These are phyloP conservation scores for Danio rerio DNA, from an alignment of 2,113 vertebrate species.

Conservation along the genomic window DNA sequence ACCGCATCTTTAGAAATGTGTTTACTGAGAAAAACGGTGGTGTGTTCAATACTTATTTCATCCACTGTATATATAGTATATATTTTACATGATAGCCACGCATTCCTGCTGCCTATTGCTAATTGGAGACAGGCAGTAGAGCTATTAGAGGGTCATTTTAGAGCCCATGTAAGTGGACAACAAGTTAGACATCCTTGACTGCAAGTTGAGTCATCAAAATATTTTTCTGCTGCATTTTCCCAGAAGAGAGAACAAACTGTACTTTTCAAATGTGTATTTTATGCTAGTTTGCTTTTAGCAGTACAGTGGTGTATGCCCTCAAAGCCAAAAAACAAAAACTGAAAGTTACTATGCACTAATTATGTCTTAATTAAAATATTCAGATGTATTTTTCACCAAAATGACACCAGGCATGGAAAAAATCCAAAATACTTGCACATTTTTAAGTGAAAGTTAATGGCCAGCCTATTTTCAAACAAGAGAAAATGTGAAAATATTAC, in stretches of 20 bases:
- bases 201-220: not conserved
- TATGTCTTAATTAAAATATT: not conserved
- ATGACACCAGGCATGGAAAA: no score
- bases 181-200: not conserved
- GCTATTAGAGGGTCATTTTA: not conserved
- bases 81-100: no score
- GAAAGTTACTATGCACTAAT: not conserved
- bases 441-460: not conserved
- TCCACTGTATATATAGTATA: no score
- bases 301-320: not conserved
- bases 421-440: not conserved
- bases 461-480: not conserved
- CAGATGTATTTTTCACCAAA: no score
- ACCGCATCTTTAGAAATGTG: no score
- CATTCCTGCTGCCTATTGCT: no score
- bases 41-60: no score
- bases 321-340: not conserved
- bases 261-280: not conserved
- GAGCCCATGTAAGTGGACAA: not conserved
- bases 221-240: not conserved
- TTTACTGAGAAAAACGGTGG: no score
- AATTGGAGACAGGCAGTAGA: not conserved
- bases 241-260: not conserved
- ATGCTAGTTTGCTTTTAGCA: not conserved
- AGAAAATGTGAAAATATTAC: slow-evolving; percentile 8